Conservation (phyloP, 2,888 invertebrate species). For the Agrochola circellaris region DNA sequence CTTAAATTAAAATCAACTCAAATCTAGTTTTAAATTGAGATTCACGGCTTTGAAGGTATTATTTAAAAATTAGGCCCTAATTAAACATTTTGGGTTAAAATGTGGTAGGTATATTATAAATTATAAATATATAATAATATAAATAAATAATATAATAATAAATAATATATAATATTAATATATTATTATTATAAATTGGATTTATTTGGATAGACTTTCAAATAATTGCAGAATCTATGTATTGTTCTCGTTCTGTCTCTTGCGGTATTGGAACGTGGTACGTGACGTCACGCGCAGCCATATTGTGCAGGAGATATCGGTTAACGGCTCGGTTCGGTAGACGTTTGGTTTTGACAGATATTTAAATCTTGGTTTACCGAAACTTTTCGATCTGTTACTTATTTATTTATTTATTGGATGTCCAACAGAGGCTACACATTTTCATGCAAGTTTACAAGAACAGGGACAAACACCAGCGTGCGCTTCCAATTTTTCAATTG, state of each 20-base stretch:
- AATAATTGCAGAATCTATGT: constrained; percentile 37
- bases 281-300: constrained; percentile 42
- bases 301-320: constrained; percentile 25
- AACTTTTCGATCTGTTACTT: background rate
- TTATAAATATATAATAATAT: too few relatives aligned
- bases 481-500: too few relatives aligned
- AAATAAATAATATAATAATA: too few relatives aligned
- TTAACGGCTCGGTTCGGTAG: constrained; percentile 2
- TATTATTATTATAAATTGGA: background rate
- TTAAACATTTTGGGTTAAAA: too few relatives aligned
- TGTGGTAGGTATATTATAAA: background rate
- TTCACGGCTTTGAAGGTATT: background rate
- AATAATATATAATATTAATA: too few relatives aligned
- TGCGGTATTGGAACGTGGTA: constrained; percentile 24
- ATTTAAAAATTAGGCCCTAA: background rate
- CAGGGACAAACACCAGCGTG: too few relatives aligned
- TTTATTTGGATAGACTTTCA: constrained; percentile 25
- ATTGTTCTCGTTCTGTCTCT: constrained; percentile 17
- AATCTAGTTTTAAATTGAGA: constrained; percentile 7
- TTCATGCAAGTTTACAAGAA: too few relatives aligned
- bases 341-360: constrained; percentile 36
- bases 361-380: constrained; percentile 29
- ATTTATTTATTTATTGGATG: too few relatives aligned
- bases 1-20: constrained; percentile 8
- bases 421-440: too few relatives aligned